These are phyloP conservation scores for Erithacus rubecula DNA, from an alignment of 2,797 vertebrate species.

Conservation along the genomic window DNA sequence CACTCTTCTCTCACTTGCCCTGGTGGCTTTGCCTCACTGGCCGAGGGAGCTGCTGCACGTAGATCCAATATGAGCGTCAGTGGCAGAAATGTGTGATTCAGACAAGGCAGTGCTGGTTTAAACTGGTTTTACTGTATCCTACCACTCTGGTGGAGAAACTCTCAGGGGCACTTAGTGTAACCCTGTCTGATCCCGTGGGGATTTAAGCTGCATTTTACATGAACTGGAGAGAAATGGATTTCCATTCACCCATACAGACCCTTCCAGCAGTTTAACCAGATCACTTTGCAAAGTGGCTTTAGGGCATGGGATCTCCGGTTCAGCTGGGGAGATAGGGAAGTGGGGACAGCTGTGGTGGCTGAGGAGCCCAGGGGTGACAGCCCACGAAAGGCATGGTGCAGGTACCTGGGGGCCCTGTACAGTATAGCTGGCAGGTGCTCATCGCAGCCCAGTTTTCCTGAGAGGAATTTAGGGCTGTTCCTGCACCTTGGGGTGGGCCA, in stretches of 20 bases:
- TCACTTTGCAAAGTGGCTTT: not conserved
- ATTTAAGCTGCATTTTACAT: not conserved
- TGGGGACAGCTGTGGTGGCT: not conserved
- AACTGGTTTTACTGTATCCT: not conserved
- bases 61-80: fast-evolving
- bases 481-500: not conserved
- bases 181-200: not conserved
- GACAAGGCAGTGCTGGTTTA: not conserved
- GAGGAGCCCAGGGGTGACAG: not conserved
- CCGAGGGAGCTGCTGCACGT: not conserved
- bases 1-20: not conserved
- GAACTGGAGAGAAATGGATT: not conserved
- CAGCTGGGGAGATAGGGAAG: not conserved
- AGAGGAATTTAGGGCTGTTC: not conserved
- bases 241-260: not conserved
- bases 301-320: not conserved
- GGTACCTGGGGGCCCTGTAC: too few relatives aligned
- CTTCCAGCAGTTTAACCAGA: not conserved
- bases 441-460: not conserved
- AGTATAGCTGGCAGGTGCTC: not conserved
- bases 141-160: not conserved
- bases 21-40: not conserved
- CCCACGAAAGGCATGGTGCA: fast-evolving
- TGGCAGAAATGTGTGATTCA: fast-evolving
- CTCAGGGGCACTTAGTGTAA: fast-evolving